Conservation (phyloP, 2,888 invertebrate species). For the Dusona sp. region DNA sequence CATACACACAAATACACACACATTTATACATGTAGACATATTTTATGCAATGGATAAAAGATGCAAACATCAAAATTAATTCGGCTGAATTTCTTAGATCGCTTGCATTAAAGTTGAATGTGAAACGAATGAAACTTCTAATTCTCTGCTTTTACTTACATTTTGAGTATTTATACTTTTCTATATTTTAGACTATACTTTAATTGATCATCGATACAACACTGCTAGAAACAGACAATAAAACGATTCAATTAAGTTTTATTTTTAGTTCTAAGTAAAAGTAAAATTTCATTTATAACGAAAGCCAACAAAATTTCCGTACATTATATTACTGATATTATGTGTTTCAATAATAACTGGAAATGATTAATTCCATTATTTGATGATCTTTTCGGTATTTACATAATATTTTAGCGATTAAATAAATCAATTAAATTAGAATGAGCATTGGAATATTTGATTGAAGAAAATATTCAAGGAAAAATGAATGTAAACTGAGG, state of each 20-base stretch:
- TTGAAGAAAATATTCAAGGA: not conserved
- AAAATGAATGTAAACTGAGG: not conserved
- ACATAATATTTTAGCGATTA: not conserved
- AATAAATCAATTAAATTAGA: not conserved
- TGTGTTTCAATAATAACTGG: not conserved
- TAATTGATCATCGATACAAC: not conserved
- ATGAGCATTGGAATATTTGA: too few relatives aligned
- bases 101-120: slow-evolving; percentile 19
- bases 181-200: not conserved
- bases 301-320: not conserved
- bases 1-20: slow-evolving; percentile 28
- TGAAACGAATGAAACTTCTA: slow-evolving; percentile 52
- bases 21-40: not conserved
- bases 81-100: slow-evolving; percentile 43
- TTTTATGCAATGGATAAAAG: slow-evolving; percentile 35
- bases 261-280: not conserved
- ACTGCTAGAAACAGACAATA: too few relatives aligned
- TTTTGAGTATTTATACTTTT: not conserved
- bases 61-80: slow-evolving; percentile 56
- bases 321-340: not conserved
- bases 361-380: not conserved
- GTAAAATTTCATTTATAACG: not conserved
- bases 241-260: too few relatives aligned
- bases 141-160: slow-evolving; percentile 27
- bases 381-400: not conserved